Evolutionary conservation across 2,888 invertebrate genomes (phyloP).

Genomic region (Drosophila nr. fundita): DNA sequence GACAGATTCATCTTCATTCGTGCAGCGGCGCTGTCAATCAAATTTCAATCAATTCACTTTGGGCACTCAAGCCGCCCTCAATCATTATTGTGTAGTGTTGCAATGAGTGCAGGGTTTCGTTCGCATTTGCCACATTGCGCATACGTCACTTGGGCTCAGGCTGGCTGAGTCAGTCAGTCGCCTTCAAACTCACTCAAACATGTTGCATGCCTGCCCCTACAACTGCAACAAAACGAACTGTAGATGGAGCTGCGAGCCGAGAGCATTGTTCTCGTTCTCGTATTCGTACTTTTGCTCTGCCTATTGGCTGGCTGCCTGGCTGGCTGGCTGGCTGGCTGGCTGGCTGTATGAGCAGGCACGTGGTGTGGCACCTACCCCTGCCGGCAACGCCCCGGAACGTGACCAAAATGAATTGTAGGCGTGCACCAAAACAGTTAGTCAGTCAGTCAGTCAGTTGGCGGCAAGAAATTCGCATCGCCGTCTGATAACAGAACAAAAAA

Average conservation of each 20-base stretch:
- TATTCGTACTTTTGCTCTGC: constrained; percentile 27
- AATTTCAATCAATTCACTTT: constrained; percentile 59
- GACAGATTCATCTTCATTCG: constrained; percentile 54
- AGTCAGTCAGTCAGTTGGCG: constrained; percentile 30
- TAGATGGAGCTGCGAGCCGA: constrained; percentile 14
- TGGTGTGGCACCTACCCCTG: constrained; percentile 61
- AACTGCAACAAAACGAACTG: constrained; percentile 45
- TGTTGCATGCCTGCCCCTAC: constrained; percentile 73
- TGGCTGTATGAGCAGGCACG: constrained; percentile 41
- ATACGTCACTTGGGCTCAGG: constrained; percentile 41
- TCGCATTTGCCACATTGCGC: constrained; percentile 40
- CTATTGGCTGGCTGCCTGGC: constrained; percentile 43
- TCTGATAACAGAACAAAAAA: not conserved
- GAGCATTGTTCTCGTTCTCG: not conserved
- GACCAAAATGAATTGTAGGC: constrained; percentile 82
- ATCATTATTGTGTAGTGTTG: constrained; percentile 44
- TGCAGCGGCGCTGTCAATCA: constrained; percentile 59
- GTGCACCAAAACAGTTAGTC: constrained; percentile 53
- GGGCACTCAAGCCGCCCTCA: constrained; percentile 22
- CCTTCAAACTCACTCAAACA: constrained; percentile 74
- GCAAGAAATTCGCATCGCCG: constrained; percentile 44
- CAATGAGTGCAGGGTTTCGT: constrained; percentile 2
- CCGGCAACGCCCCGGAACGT: constrained; percentile 83
- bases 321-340: constrained; percentile 68
- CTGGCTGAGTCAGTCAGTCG: constrained; percentile 1